Evolutionary conservation across 2,113 vertebrate species (phyloP), one percentile per base, ranked within the genome.

Genomic region (Lophochroa leadbeateri): DNA sequence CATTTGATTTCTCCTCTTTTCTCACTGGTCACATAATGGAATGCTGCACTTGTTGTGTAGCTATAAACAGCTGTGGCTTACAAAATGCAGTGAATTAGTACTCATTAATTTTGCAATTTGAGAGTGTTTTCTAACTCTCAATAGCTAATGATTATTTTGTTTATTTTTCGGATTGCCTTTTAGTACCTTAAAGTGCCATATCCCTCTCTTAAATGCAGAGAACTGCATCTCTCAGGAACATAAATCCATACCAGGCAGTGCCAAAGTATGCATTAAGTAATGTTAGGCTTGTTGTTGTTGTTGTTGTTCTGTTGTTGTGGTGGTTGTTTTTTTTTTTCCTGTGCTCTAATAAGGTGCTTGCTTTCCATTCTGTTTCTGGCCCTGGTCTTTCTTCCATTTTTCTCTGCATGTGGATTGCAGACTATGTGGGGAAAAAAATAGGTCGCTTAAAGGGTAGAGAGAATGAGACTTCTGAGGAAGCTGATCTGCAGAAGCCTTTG

Each of bases 51-150:
- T 93, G 53, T 53, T 91, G 71, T 70, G 47, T 82, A 88, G 85
- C 89, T 49, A 6, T 72, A 77, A 69, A 76, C 70, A 94, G 29
- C 71, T 77, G 49, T 8, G 10, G 43, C 72, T 95, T 93, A 35
- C 43, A 93, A 47, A 93, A 69, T 64, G 50, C 50, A 85, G 17
- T 82, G 27, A 57, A 46, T 96, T 94, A 86, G 21, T 83, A 69
- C 37, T 97, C 70, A 82, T 97, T 93, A 88, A 83, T 96, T 96
- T 95, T 88, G 84, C n/a, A 90, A 63, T 84, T 94, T 96, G 92
- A 93, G 82, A 86, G 65, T 41, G 28, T 89, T 96, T 96, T 81
- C 91, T 96, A 95, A 77, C 39, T 86, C 55, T 94, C 46, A 46
- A 44, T 67, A 61, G 76, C 71, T 94, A 86, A 88, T 96, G 91